These are phyloP conservation scores for Dryobota labecula DNA, from an alignment of 2,888 invertebrate species.

Conservation along the genomic window DNA sequence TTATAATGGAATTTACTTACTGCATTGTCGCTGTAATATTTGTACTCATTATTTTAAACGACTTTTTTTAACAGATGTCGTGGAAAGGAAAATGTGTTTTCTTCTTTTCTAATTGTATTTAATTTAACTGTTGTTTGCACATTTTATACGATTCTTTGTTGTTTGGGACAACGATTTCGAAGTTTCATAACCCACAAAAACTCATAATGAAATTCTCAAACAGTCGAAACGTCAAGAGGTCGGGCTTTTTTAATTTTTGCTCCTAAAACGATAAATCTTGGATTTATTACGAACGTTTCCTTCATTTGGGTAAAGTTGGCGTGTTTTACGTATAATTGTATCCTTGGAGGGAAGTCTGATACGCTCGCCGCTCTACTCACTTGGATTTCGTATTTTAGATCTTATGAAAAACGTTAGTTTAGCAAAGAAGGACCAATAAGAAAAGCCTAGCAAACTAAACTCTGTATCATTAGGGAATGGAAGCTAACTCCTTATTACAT, in stretches of 20 bases:
- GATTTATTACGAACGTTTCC: constrained; percentile 63
- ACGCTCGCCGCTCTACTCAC: constrained; percentile 29
- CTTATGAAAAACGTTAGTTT: constrained; percentile 19
- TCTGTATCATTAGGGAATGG: neutral
- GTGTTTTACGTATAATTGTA: constrained; percentile 61
- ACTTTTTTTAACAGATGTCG: constrained; percentile 49
- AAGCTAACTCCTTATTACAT: neutral
- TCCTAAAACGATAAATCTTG: constrained; percentile 57
- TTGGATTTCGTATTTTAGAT: constrained; percentile 21
- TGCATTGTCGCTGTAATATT: constrained; percentile 52
- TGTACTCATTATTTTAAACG: constrained; percentile 60
- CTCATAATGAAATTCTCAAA: constrained; percentile 50
- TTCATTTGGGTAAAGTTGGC: constrained; percentile 54
- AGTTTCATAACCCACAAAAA: constrained; percentile 52
- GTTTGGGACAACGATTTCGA: constrained; percentile 40
- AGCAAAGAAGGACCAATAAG: neutral
- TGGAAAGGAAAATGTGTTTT: constrained; percentile 25
- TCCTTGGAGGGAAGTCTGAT: constrained; percentile 40
- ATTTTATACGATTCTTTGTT: constrained; percentile 46
- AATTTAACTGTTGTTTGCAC: constrained; percentile 46
- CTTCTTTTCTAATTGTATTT: constrained; percentile 33
- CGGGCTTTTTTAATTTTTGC: constrained; percentile 49
- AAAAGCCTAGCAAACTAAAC: neutral
- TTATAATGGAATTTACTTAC: constrained; percentile 51
- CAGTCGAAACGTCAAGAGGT: constrained; percentile 52